phyloP scores from a whole-genome alignment of 64 coral and sea anemone genomes.

The Dendrophyllia cribrosa region DNA sequence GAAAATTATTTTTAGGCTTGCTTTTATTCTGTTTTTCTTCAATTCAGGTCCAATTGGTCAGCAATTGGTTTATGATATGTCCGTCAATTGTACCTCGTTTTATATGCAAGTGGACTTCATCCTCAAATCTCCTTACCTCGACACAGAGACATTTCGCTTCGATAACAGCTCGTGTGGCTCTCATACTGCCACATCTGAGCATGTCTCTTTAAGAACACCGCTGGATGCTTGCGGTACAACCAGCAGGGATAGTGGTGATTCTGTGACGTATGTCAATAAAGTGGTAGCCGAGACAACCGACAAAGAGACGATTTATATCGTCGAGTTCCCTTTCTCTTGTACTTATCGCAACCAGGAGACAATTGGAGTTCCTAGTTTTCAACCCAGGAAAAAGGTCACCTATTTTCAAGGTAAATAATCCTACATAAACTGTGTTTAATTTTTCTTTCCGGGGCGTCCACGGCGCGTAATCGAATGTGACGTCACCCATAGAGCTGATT shows the following conservation, averaged over 20 bases:
- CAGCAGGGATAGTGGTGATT: conserved; percentile 6
- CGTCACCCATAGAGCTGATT: too few species aligned
- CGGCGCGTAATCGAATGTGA: too few species aligned
- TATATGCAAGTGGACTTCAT: conserved; percentile 75
- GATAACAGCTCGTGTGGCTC: conserved; percentile 50
- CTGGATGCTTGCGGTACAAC: conserved; percentile 80
- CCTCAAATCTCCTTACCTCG: conserved; percentile 52
- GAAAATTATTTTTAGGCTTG: neutral
- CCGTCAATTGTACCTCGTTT: conserved; percentile 81
- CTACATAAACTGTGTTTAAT: too few species aligned
- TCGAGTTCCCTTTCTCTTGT: conserved; percentile 91
- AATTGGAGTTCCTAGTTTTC: conserved; percentile 86
- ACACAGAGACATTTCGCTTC: conserved; percentile 68
- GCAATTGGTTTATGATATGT: conserved; percentile 72
- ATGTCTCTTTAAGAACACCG: conserved; percentile 68
- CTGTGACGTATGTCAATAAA: conserved; percentile 83
- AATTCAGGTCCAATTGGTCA: neutral
- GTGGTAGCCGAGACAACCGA: conserved; percentile 12
- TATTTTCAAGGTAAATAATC: conserved; percentile 71
- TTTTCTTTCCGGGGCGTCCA: too few species aligned
- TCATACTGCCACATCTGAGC: conserved; percentile 9
- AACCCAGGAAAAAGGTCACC: conserved; percentile 78
- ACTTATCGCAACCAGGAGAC: conserved; percentile 55
- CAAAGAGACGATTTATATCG: conserved; percentile 55
- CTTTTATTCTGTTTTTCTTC: neutral